phyloP scores from a whole-genome alignment of 2,113 vertebrate species.

The Siphamia tubifer region DNA sequence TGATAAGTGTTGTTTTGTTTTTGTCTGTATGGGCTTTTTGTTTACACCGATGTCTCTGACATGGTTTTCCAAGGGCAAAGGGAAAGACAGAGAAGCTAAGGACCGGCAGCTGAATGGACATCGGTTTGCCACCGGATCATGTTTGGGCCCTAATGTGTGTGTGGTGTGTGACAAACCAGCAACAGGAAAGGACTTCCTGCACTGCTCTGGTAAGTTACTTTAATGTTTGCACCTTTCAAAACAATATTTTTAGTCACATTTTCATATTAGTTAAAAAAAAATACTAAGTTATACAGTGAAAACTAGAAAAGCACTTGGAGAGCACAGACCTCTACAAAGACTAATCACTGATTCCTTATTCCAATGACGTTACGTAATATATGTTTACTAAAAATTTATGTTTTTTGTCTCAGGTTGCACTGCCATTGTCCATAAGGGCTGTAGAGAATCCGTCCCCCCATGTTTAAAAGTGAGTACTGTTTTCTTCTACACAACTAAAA shows the following conservation, averaged over 20 bases:
- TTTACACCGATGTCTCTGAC: slow-evolving; percentile 47
- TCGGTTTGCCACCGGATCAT: slow-evolving; percentile 82
- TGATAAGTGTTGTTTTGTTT: not conserved
- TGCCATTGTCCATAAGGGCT: slow-evolving; percentile 85
- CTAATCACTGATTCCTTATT: too few relatives aligned
- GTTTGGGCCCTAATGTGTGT: slow-evolving; percentile 84
- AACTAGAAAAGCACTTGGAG: too few relatives aligned
- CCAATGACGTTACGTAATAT: too few relatives aligned
- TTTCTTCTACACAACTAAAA: too few relatives aligned
- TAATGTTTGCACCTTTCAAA: not conserved
- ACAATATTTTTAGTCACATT: too few relatives aligned
- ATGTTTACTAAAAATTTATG: not conserved
- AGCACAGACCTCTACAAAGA: too few relatives aligned
- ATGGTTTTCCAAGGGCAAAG: slow-evolving; percentile 87
- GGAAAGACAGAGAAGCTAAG: slow-evolving; percentile 89
- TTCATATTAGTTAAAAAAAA: too few relatives aligned
- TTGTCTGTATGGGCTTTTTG: not conserved
- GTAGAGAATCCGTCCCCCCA: slow-evolving; percentile 83
- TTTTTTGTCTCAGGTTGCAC: slow-evolving; percentile 85
- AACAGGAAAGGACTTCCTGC: slow-evolving; percentile 87
- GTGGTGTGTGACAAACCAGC: slow-evolving; percentile 88
- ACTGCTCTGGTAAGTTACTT: slow-evolving; percentile 88
- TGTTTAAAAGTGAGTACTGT: slow-evolving; percentile 88
- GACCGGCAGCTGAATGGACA: slow-evolving; percentile 85
- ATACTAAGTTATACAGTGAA: too few relatives aligned